Percentiles rank a stretch among this genome's conserved stretches.
phyloP scores from a whole-genome alignment of 2,113 vertebrate genomes.

The Galeopterus variegatus region DNA sequence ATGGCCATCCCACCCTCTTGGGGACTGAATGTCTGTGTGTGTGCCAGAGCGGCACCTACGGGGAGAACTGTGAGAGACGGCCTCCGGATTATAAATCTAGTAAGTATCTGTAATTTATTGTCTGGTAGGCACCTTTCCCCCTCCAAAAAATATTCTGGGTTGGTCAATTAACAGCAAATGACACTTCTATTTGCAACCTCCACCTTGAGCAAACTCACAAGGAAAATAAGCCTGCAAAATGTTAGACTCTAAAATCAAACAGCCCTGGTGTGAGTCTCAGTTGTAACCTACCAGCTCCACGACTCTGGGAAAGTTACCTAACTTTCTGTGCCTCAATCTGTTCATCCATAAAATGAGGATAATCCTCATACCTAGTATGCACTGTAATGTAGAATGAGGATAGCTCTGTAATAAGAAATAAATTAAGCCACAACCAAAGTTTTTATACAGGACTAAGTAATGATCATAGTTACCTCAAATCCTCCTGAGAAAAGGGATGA shows the following conservation, averaged over 20 bases:
- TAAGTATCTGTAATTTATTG: constrained; percentile 72
- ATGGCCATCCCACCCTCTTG: constrained; percentile 88
- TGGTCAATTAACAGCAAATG: background rate
- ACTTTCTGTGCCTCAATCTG: background rate
- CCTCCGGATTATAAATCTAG: constrained; percentile 91
- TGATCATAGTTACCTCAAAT: background rate
- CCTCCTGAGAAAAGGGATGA: background rate
- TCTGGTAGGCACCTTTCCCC: background rate
- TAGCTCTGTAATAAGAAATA: background rate
- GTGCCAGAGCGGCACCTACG: constrained; percentile 94
- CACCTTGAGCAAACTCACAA: background rate
- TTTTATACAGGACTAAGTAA: background rate
- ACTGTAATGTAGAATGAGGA: background rate
- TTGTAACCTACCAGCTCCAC: background rate
- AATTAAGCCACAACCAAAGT: background rate
- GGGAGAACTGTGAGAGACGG: constrained; percentile 91
- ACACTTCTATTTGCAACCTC: background rate
- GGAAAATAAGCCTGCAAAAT: background rate
- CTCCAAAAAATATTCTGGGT: background rate
- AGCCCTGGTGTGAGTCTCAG: background rate
- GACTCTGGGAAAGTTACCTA: background rate
- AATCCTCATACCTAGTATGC: background rate
- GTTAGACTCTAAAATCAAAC: too few relatives aligned
- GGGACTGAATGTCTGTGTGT: constrained; percentile 94
- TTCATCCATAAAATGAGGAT: background rate